Evolutionary conservation across 2,888 invertebrate genomes (phyloP), one percentile per base, ranked within the genome.

Genomic region (Drosophila anomalata): DNA sequence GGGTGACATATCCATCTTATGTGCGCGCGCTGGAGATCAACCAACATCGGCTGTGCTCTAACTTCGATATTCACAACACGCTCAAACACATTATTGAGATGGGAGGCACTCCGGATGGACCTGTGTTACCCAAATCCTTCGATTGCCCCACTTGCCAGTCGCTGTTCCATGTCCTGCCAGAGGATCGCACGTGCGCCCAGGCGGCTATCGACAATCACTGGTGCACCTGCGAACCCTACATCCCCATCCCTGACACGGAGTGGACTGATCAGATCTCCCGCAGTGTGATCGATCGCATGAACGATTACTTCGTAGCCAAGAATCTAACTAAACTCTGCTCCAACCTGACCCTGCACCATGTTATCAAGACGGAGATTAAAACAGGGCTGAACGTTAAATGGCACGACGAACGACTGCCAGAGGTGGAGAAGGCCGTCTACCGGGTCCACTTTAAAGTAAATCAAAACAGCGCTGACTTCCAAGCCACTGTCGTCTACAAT

Each of bases 11-110:
- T 73, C 93, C 94, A 0, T 84, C 91, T 1, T 93, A 93, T 75
- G 92, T 92, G 9, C 90, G 91, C 14, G 93, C 93, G 44, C 85
- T 95, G 22, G 89, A 91, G 24, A 79, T 91, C 0, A 96, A 96
- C 87, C 93, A 93, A 51, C 93, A 94, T 67, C 93, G 94, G 53
- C 90, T 96, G 31, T 93, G 94, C 0, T 95, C 95, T 12, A 96
- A 96, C 0, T 96, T 94, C 82, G 96, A 96, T 87, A 83, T 96
- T 6, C 94, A 95, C 85, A 93, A 94, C 85, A 96, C 96, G 0
- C 89, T 96, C 0, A 90, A 94, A 41, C 94, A 95, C 69, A 91
- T 96, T 26, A 87, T 94, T 24, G 89, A 90, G 26, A 76, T 94
- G 47, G 93, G 94, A 0, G 57, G 51, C 0, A 91, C 92, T 0